phyloP scores from a whole-genome alignment of 2,888 invertebrate species.

The Lacanobia oleracea region DNA sequence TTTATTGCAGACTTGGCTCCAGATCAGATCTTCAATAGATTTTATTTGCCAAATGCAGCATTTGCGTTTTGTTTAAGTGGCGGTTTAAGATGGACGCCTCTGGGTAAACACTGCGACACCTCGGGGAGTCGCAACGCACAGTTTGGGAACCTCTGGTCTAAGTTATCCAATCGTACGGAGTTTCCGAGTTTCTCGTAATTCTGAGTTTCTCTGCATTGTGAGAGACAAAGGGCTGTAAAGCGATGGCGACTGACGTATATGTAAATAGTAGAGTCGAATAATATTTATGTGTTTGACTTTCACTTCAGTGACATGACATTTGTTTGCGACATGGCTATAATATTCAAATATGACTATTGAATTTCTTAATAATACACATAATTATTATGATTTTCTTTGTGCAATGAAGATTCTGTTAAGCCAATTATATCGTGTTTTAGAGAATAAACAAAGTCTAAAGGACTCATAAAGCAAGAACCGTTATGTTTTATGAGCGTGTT shows the following conservation, averaged over 20 bases:
- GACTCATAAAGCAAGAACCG: slow-evolving; percentile 39
- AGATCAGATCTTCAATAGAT: no score
- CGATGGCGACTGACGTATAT: slow-evolving; percentile 32
- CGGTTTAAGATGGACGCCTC: no score
- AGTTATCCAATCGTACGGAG: slow-evolving; percentile 44
- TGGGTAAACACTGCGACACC: no score
- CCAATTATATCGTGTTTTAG: slow-evolving; percentile 3
- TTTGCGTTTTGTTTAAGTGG: no score
- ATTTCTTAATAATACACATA: neutral
- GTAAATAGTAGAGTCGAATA: slow-evolving; percentile 41
- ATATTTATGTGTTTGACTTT: slow-evolving; percentile 55
- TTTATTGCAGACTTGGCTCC: no score
- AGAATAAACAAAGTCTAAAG: slow-evolving; percentile 11
- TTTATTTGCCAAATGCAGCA: no score
- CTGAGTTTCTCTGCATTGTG: slow-evolving; percentile 43
- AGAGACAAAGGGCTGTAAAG: slow-evolving; percentile 55
- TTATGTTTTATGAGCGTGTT: slow-evolving; percentile 34
- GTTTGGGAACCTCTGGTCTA: neutral
- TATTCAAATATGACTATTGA: slow-evolving; percentile 32
- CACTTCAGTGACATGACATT: slow-evolving; percentile 38
- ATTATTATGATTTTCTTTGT: neutral
- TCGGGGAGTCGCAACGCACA: no score
- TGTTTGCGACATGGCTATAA: slow-evolving; percentile 21
- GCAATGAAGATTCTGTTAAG: neutral
- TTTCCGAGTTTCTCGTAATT: slow-evolving; percentile 30